Percentiles rank a stretch among this genome's conserved stretches.
These are phyloP conservation scores for Siphlonurus alternatus DNA, from an alignment of 2,888 invertebrate species.

Conservation along the genomic window DNA sequence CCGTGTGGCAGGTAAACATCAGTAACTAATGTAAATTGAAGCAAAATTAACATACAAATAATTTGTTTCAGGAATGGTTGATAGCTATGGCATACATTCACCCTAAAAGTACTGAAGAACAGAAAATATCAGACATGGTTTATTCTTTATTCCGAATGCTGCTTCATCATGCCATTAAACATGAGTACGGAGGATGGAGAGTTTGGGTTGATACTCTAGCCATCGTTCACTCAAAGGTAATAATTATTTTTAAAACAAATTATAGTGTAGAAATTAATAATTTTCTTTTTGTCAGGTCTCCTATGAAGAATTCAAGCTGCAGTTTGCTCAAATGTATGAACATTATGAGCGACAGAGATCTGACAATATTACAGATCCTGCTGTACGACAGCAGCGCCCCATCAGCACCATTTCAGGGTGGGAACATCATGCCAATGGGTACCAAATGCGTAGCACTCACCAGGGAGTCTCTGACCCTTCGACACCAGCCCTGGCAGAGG, in stretches of 20 bases:
- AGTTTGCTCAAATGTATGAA: slow-evolving; percentile 95
- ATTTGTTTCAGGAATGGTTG: slow-evolving; percentile 63
- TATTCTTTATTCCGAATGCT: slow-evolving; percentile 95
- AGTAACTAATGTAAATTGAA: background rate
- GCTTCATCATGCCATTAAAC: slow-evolving; percentile 95
- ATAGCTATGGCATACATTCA: slow-evolving; percentile 98
- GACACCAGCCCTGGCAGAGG: background rate
- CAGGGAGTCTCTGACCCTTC: too few relatives aligned
- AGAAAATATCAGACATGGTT: slow-evolving; percentile 95
- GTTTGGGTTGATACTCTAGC: slow-evolving; percentile 99
- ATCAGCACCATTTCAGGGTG: slow-evolving; percentile 94
- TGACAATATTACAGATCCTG: slow-evolving; percentile 89
- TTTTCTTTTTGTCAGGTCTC: slow-evolving; percentile 53
- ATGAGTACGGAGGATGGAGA: slow-evolving; percentile 98
- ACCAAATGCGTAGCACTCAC: slow-evolving; percentile 18
- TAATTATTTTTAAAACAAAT: slow-evolving; percentile 7
- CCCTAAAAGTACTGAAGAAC: slow-evolving; percentile 86
- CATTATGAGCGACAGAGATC: slow-evolving; percentile 87
- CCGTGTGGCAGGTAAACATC: slow-evolving; percentile 77
- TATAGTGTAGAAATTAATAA: background rate
- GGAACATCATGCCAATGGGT: slow-evolving; percentile 40
- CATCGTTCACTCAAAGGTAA: slow-evolving; percentile 95
- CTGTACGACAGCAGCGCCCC: slow-evolving; percentile 79
- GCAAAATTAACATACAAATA: background rate
- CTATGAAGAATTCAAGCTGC: slow-evolving; percentile 93